Evolutionary conservation across 92 coral and sea anemone genomes (phyloP).

Genomic region (Epizoanthus illoricatus): DNA sequence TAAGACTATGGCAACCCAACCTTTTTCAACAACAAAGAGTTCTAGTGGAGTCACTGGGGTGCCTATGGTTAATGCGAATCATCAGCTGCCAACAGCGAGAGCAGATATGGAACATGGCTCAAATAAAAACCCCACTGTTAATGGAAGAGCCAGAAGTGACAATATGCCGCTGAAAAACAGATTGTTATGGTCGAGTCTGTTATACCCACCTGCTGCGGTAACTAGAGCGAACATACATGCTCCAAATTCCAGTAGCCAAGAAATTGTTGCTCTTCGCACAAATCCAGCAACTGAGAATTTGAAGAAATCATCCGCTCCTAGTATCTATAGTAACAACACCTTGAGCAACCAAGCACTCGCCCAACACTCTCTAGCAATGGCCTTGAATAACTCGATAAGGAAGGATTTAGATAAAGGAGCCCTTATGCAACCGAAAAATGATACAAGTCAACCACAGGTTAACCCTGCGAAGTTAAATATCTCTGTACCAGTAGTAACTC

Average conservation of each 20-base stretch:
- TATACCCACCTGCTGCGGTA: conserved; percentile 16
- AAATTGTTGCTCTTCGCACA: not conserved
- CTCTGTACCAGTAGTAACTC: not conserved
- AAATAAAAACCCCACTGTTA: not conserved
- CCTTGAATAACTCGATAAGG: conserved; percentile 24
- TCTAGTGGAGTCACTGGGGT: not conserved
- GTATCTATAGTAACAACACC: not conserved
- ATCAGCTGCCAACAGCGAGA: not conserved
- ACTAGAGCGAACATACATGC: conserved; percentile 11
- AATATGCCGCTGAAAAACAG: not conserved
- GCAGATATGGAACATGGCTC: not conserved
- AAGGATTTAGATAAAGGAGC: not conserved
- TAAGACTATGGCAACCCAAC: not conserved
- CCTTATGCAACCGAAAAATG: not conserved
- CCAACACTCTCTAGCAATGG: conserved; percentile 15
- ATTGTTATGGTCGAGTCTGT: conserved; percentile 24
- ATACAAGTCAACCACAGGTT: not conserved
- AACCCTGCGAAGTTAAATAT: not conserved
- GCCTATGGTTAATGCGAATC: not conserved
- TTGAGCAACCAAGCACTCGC: not conserved
- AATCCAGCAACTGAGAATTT: not conserved
- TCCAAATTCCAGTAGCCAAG: not conserved
- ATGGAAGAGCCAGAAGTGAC: not conserved
- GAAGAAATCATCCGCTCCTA: not conserved
- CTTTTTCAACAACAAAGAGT: not conserved